These are phyloP conservation scores for Naso thynnoides DNA, from an alignment of 2,797 vertebrate genomes.

Conservation along the genomic window DNA sequence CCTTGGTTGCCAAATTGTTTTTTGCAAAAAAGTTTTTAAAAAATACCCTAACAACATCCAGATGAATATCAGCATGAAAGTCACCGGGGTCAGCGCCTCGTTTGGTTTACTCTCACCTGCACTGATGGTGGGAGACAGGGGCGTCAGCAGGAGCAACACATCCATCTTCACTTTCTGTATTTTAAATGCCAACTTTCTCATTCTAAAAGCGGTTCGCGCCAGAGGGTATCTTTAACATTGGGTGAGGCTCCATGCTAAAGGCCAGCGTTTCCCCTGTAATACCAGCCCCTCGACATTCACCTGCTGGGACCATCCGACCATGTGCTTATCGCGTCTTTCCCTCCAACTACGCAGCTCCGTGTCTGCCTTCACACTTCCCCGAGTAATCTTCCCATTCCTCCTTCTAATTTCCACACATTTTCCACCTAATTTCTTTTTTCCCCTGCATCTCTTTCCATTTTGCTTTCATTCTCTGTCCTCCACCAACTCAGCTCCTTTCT, in stretches of 20 bases:
- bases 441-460: constrained; percentile 1
- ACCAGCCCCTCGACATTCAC: constrained; percentile 55
- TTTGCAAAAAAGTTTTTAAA: neutral
- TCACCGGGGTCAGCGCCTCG: constrained; percentile 27
- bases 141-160: neutral
- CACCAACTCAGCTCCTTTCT: constrained; percentile 12
- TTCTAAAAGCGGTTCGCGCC: constrained; percentile 42
- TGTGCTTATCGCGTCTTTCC: constrained; percentile 26
- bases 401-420: constrained; percentile 16
- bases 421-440: constrained; percentile 36
- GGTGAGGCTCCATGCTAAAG: constrained; percentile 44
- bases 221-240: constrained; percentile 57
- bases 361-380: constrained; percentile 26
- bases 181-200: constrained; percentile 63
- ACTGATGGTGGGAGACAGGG: constrained; percentile 32
- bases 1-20: constrained; percentile 23
- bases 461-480: constrained; percentile 1
- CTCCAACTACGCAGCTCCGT: neutral
- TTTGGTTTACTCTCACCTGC: constrained; percentile 38
- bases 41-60: neutral
- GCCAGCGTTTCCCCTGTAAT: constrained; percentile 57
- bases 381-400: constrained; percentile 36
- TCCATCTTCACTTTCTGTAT: constrained; percentile 18
- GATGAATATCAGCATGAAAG: constrained; percentile 12
- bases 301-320: constrained; percentile 64